Percentiles rank a stretch among this genome's conserved stretches.
phyloP scores from a whole-genome alignment of 2,113 vertebrate species.

The Macheiramphus alcinus region DNA sequence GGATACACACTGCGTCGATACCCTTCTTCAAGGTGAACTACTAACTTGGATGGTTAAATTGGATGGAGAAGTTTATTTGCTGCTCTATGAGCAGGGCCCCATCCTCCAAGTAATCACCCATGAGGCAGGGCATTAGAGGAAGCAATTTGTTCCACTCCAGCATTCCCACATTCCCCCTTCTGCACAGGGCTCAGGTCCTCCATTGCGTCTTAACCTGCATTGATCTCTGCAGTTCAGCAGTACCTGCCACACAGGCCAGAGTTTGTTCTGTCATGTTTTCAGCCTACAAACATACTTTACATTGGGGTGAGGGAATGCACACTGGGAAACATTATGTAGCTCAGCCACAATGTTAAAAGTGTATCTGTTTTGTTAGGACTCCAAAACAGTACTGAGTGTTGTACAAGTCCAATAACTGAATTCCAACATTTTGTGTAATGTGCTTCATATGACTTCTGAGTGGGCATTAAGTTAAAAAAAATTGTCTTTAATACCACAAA shows the following conservation, averaged over 20 bases:
- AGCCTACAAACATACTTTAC: background rate
- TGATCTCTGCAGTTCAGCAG: background rate
- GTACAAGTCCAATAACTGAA: background rate
- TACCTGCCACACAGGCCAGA: background rate
- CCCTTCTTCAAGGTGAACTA: background rate
- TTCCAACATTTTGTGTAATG: background rate
- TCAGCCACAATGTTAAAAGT: background rate
- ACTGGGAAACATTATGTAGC: background rate
- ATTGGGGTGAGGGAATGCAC: background rate
- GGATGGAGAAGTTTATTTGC: background rate
- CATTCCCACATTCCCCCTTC: background rate
- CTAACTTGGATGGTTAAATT: background rate
- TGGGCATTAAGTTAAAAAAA: background rate
- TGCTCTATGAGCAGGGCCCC: background rate
- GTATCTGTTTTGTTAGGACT: background rate
- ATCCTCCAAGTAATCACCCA: background rate
- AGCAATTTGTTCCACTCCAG: background rate
- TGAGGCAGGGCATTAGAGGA: background rate
- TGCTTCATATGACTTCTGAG: background rate
- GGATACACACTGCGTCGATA: background rate
- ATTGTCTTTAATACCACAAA: background rate
- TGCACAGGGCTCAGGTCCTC: background rate
- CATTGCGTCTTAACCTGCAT: background rate
- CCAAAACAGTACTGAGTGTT: background rate
- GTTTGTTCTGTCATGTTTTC: background rate